Conservation (phyloP, 2,113 vertebrate genomes). For the Lynx canadensis region DNA sequence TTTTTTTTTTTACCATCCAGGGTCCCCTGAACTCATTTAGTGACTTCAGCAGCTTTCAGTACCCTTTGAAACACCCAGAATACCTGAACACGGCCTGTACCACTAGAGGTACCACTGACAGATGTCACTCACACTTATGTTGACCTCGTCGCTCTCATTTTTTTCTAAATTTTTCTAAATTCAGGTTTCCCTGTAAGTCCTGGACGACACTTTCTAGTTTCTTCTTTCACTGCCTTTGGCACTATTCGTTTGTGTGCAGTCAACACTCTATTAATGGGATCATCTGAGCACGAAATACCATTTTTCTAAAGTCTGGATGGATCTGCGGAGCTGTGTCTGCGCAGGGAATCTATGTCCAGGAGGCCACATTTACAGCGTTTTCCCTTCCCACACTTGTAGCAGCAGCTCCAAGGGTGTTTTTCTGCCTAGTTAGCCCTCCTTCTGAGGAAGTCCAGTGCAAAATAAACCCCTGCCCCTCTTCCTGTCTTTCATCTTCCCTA, state of each 20-base stretch:
- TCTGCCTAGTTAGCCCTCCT: background rate
- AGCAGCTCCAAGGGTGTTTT: background rate
- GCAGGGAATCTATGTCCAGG: too few species aligned
- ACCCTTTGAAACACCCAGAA: background rate
- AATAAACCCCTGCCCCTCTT: background rate
- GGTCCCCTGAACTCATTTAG: background rate
- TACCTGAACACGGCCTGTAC: background rate
- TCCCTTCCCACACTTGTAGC: background rate
- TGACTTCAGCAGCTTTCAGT: background rate
- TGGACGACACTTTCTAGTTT: background rate
- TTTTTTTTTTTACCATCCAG: background rate
- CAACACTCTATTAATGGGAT: background rate
- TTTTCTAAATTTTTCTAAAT: background rate
- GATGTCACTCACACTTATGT: background rate
- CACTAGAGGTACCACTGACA: rapidly evolving
- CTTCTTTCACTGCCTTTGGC: background rate
- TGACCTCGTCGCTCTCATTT: background rate
- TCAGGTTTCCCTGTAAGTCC: background rate
- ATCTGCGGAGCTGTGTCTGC: background rate
- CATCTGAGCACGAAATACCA: background rate
- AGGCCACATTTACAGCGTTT: background rate
- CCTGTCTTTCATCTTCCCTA: rapidly evolving
- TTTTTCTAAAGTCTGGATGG: background rate
- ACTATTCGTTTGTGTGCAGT: background rate
- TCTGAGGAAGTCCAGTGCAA: background rate